Evolutionary conservation across 2,797 vertebrate genomes (phyloP), one percentile per base, ranked within the genome.

Genomic region (Amphiprion clarkii): DNA sequence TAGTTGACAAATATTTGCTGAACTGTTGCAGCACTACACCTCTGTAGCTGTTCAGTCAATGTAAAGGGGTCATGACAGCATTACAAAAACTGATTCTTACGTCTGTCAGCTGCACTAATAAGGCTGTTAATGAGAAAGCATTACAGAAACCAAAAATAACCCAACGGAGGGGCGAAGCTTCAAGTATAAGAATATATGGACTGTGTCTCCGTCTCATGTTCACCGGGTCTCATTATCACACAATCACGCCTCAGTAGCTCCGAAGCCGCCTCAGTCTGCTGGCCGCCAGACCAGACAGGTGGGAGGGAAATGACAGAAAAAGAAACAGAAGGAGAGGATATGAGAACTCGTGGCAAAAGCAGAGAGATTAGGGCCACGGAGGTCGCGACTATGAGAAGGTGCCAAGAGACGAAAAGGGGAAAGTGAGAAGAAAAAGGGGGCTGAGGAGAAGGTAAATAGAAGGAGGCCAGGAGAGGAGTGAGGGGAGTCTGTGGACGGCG

Each of bases 111-210:
- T 39, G 40, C 59, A 56, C 63, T 88, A 89, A 88, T 83, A 85
- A 74, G 62, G 16, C 64, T 31, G 6, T 79, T 89, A 92, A 92
- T 90, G 82, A 85, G 83, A 33, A 74, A 60, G 75, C 79, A 88
- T 88, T 86, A 84, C 49, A 64, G 66, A 54, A 54, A 74, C 84
- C 86, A 89, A 70, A 85, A 88, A 90, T 87, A 92, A 86, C 86
- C 76, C 40, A 59, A 53, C 59, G 62, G 66, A 4, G 33, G 5
- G 36, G 9, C 1, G 16, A 75, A 36, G 71, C 69, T 79, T 67
- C 68, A 27, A 31, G 76, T 69, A 58, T 66, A 73, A 84, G 78
- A 83, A 76, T 83, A 88, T 76, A 88, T 82, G 71, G 83, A 68
- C 72, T 80, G 79, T 83, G 78, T 76, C 81, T 84, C 59, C 44